Evolutionary conservation across 2,113 vertebrate species (phyloP).

Genomic region (Pongo abelii): DNA sequence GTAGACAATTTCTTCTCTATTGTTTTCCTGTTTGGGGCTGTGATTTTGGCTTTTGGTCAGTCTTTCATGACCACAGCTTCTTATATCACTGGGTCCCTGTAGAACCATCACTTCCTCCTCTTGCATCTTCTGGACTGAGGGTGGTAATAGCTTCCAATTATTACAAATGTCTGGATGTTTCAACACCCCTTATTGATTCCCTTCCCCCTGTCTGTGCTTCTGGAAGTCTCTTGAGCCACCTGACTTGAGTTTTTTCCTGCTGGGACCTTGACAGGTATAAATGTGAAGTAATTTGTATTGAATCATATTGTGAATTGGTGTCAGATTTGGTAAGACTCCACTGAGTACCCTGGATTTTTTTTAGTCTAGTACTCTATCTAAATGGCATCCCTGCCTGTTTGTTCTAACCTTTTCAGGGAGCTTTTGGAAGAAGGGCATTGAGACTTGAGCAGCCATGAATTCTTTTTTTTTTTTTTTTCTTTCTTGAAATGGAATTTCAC

Average conservation of each 20-base stretch:
- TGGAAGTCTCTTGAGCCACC: not conserved
- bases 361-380: not conserved
- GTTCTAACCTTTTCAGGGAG: not conserved
- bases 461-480: not conserved
- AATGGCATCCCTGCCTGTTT: not conserved
- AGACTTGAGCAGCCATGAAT: not conserved
- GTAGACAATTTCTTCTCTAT: not conserved
- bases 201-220: not conserved
- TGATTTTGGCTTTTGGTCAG: not conserved
- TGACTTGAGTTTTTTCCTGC: not conserved
- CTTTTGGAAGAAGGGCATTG: slow-evolving; percentile 22
- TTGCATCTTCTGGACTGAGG: not conserved
- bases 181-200: not conserved
- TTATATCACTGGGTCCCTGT: not conserved
- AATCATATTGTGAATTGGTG: not conserved
- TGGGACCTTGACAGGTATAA: not conserved
- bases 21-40: not conserved
- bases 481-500: too few species aligned
- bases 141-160: not conserved
- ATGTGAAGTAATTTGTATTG: not conserved
- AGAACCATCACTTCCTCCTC: not conserved
- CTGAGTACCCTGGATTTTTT: not conserved
- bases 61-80: not conserved
- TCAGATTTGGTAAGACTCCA: slow-evolving; percentile 7
- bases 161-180: not conserved